A percentile compares a stretch with the other conserved stretches of the same genome.
These are phyloP conservation scores for Brachyptera risi DNA, from an alignment of 2,888 invertebrate species.

Conservation along the genomic window DNA sequence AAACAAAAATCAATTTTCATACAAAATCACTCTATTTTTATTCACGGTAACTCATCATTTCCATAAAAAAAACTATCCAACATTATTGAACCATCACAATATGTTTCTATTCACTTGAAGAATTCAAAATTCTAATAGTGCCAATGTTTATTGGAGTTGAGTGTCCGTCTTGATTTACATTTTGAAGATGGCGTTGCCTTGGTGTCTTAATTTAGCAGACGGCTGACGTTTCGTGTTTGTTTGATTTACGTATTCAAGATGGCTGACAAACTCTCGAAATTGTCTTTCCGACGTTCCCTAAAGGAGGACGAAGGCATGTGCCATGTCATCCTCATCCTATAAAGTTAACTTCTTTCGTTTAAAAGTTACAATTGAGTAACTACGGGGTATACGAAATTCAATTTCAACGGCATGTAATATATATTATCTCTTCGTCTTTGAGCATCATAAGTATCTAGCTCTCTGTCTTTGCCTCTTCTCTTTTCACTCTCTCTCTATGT, in stretches of 20 bases:
- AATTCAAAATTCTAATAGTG: too few species aligned
- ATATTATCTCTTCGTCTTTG: conserved; percentile 20
- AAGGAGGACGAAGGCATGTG: not conserved
- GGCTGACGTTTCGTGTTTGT: conserved; percentile 21
- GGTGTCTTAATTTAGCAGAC: conserved; percentile 22
- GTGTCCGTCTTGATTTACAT: conserved; percentile 20
- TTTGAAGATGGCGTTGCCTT: conserved; percentile 21
- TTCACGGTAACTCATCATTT: too few species aligned
- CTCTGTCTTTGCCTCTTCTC: not conserved
- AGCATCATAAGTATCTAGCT: not conserved
- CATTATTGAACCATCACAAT: too few species aligned
- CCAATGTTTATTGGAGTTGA: conserved; percentile 18
- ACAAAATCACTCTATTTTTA: too few species aligned
- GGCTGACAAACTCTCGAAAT: conserved; percentile 18
- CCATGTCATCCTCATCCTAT: conserved; percentile 13
- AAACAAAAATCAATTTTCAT: too few species aligned
- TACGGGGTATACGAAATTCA: conserved; percentile 21
- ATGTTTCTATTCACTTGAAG: too few species aligned
- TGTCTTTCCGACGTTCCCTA: conserved; percentile 1
- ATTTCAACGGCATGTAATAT: conserved; percentile 22
- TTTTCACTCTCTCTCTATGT: not conserved
- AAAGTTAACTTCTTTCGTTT: conserved; percentile 11
- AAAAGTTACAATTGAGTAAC: conserved; percentile 22
- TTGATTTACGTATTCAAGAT: conserved; percentile 23
- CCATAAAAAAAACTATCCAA: too few species aligned